Conservation (phyloP, 2,888 invertebrate genomes). For the Brachypterus glaber region DNA sequence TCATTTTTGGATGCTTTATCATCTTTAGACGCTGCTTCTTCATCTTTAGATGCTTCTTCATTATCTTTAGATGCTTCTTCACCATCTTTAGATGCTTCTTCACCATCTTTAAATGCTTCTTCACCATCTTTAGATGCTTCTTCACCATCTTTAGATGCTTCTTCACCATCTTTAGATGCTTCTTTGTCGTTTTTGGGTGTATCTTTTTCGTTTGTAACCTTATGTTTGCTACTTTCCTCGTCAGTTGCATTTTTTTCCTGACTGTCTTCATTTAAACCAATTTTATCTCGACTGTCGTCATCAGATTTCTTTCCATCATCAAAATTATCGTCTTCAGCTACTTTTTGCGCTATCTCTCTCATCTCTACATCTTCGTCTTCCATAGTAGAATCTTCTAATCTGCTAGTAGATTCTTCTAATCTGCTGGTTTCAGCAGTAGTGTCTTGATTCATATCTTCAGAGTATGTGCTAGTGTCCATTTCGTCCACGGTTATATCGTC, state of each 20-base stretch:
- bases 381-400: conserved; percentile 14
- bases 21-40: neutral
- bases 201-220: conserved; percentile 4
- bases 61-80: conserved; percentile 4
- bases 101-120: conserved; percentile 8
- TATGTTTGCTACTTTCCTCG: neutral
- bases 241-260: conserved; percentile 11
- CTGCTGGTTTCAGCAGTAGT: no score
- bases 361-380: conserved; percentile 12
- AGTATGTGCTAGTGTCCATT: conserved; percentile 13
- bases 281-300: conserved; percentile 1
- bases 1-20: conserved; percentile 4
- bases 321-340: conserved; percentile 11
- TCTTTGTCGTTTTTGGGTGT: conserved; percentile 4
- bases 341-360: conserved; percentile 7
- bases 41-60: neutral
- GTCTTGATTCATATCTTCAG: no score
- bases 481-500: conserved; percentile 12
- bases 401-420: conserved; percentile 21
- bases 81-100: conserved; percentile 3
- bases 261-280: conserved; percentile 7
- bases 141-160: conserved; percentile 3
- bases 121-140: conserved; percentile 6
- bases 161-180: conserved; percentile 5
- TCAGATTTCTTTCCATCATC: conserved; percentile 7